These are phyloP conservation scores for Brachionus calyciflorus DNA, from an alignment of 1,140 invertebrate species.

Conservation along the genomic window DNA sequence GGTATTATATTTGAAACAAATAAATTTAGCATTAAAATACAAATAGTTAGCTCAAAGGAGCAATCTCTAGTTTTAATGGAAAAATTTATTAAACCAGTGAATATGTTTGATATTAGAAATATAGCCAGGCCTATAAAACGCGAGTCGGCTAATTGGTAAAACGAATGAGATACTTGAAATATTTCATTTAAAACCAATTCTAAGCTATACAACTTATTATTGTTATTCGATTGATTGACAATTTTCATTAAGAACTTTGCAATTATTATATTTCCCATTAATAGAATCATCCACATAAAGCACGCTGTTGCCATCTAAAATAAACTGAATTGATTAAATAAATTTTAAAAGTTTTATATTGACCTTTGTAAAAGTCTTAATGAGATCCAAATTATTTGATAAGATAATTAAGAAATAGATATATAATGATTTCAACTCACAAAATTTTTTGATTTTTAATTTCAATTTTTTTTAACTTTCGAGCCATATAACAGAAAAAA, in stretches of 20 bases:
- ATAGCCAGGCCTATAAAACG: conserved; percentile 70
- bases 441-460: no score
- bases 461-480: no score
- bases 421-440: no score
- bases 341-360: background rate
- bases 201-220: background rate
- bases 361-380: no score
- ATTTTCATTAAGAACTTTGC: background rate
- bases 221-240: background rate
- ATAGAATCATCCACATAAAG: conserved; percentile 28
- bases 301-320: background rate
- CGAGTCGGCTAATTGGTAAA: background rate
- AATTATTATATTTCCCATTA: conserved; percentile 51
- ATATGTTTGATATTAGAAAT: conserved; percentile 74
- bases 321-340: background rate
- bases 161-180: background rate
- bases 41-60: background rate
- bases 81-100: conserved; percentile 74
- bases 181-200: background rate
- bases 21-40: background rate
- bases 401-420: no score
- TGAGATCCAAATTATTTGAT: no score
- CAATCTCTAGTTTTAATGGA: background rate
- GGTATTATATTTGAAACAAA: conserved; percentile 1
- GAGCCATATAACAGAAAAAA: no score